Evolutionary conservation across 2,113 vertebrate species (phyloP).

Genomic region (Petrocephalus zakoni): DNA sequence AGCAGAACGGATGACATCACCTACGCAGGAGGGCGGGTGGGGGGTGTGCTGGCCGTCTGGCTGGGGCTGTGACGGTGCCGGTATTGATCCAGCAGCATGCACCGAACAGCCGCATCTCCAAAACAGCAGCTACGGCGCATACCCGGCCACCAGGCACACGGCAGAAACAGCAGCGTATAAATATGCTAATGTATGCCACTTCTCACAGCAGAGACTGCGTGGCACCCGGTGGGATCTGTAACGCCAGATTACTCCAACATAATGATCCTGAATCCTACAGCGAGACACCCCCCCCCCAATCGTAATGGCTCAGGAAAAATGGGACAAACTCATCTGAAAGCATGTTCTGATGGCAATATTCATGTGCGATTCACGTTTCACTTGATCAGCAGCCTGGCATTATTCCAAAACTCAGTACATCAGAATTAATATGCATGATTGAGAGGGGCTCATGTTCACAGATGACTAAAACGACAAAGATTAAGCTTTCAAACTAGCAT

Average conservation of each 20-base stretch:
- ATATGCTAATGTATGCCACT: constrained; percentile 19
- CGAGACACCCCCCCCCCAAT: background rate
- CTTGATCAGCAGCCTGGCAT: background rate
- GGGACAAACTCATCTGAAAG: background rate
- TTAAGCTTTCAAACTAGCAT: background rate
- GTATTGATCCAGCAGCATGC: constrained; percentile 68
- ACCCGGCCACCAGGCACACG: background rate
- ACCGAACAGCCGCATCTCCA: constrained; percentile 46
- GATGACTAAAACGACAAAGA: background rate
- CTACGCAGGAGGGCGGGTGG: constrained; percentile 68
- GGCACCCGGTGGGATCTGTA: background rate
- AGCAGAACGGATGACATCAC: constrained; percentile 84
- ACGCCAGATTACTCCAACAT: background rate
- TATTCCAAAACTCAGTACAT: background rate
- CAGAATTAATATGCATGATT: background rate
- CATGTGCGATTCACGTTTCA: background rate
- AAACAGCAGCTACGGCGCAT: constrained; percentile 34
- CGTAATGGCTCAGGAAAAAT: background rate
- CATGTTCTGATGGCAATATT: background rate
- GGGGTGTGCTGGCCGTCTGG: constrained; percentile 66
- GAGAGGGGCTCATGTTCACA: background rate
- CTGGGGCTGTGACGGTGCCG: constrained; percentile 70
- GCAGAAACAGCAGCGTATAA: background rate
- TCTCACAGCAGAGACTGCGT: background rate
- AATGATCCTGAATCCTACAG: background rate